Evolutionary conservation across 2,797 vertebrate genomes (phyloP).

Genomic region (Sebastes hubbsi): DNA sequence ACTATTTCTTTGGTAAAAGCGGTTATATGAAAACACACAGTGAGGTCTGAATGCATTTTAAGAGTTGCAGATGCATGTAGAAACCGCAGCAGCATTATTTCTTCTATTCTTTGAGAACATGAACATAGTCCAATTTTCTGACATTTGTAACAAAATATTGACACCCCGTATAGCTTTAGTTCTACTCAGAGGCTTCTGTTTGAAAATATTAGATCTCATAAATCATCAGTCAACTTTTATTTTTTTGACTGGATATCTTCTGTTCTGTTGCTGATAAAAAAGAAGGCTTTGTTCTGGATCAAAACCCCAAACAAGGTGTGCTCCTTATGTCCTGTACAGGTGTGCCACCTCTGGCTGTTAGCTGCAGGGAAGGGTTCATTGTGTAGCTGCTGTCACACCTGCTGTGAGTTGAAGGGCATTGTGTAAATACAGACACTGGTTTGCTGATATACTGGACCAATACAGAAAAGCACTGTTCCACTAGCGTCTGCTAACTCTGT

Average conservation of each 20-base stretch:
- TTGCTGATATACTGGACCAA: neutral
- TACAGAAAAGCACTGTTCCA: neutral
- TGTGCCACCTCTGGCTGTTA: neutral
- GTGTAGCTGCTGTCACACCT: slow-evolving; percentile 26
- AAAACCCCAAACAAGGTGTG: slow-evolving; percentile 5
- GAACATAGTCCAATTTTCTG: neutral
- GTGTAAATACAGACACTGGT: neutral
- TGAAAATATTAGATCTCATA: neutral
- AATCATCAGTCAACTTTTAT: neutral
- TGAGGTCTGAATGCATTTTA: neutral
- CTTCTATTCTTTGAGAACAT: neutral
- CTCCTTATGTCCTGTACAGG: neutral
- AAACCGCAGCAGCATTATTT: neutral
- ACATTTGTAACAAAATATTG: neutral
- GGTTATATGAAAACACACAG: neutral
- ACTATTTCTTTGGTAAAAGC: neutral
- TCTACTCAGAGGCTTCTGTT: neutral
- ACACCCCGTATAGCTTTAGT: neutral
- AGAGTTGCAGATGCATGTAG: neutral
- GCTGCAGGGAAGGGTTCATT: slow-evolving; percentile 7
- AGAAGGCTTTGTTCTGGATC: slow-evolving; percentile 5
- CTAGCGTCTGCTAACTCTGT: neutral
- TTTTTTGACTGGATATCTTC: neutral
- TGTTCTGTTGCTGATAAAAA: neutral
- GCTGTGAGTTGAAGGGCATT: neutral